Evolutionary conservation across 2,888 invertebrate genomes (phyloP).

Genomic region (Andrena flavipes): DNA sequence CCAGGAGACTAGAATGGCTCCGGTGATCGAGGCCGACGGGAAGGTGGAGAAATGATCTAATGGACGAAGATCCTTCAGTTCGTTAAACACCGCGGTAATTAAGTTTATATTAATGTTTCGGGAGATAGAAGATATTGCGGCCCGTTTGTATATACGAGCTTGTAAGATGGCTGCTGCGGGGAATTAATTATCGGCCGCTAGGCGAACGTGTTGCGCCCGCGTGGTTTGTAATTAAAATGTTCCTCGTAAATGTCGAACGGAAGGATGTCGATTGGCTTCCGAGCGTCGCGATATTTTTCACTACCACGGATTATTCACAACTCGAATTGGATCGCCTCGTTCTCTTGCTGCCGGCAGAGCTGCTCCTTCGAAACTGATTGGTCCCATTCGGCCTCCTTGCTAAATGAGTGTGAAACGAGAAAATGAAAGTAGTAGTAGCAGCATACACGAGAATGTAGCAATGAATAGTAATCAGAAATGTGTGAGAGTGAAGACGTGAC

Average conservation of each 20-base stretch:
- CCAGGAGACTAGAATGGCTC: constrained; percentile 56
- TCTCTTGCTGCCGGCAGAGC: background rate
- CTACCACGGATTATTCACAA: constrained; percentile 10
- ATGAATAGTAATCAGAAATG: background rate
- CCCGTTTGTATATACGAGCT: constrained; percentile 26
- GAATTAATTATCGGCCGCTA: constrained; percentile 46
- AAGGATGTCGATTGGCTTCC: constrained; percentile 12
- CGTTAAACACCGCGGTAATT: constrained; percentile 57
- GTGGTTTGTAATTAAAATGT: constrained; percentile 40
- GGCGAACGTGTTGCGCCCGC: constrained; percentile 5
- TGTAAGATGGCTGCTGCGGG: constrained; percentile 18
- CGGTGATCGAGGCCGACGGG: constrained; percentile 45
- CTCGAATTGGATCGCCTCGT: background rate
- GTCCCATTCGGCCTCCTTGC: background rate
- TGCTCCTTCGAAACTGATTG: background rate
- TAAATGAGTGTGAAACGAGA: constrained; percentile 1
- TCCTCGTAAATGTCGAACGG: constrained; percentile 15
- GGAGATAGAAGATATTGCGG: constrained; percentile 44
- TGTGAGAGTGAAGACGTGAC: no score
- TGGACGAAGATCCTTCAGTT: constrained; percentile 47
- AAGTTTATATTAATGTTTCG: constrained; percentile 56
- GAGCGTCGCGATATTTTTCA: constrained; percentile 18
- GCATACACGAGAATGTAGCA: no score
- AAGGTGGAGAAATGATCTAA: constrained; percentile 58
- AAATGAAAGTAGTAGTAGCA: background rate